These are phyloP conservation scores for Sakesphorus luctuosus DNA, from an alignment of 2,113 vertebrate genomes.

Conservation along the genomic window DNA sequence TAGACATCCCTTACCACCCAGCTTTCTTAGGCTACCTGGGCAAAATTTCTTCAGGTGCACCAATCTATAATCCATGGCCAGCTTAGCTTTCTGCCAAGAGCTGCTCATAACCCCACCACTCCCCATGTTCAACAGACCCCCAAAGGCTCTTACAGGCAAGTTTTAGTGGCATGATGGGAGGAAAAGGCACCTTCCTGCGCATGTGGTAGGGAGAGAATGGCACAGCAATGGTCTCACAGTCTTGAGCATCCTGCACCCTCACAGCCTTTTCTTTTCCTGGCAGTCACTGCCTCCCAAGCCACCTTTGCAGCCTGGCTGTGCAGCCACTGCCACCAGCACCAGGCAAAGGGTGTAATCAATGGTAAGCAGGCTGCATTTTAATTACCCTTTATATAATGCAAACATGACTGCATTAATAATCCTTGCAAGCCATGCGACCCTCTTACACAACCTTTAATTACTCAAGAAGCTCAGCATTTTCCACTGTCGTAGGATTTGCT, in stretches of 20 bases:
- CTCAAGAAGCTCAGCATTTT: conserved; percentile 19
- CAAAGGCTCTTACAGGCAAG: accelerated
- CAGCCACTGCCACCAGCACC: not conserved
- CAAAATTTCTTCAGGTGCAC: not conserved
- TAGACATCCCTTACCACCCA: not conserved
- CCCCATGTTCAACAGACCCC: accelerated
- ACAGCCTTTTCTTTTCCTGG: not conserved
- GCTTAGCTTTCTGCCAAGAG: not conserved
- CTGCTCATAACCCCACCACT: not conserved
- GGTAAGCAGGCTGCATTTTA: conserved; percentile 40
- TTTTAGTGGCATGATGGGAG: accelerated
- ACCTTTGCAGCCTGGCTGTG: not conserved
- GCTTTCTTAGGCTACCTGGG: not conserved
- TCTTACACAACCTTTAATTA: conserved; percentile 52
- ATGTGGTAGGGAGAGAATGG: accelerated
- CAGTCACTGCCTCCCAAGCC: not conserved
- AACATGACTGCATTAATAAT: conserved; percentile 55
- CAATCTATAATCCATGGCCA: accelerated
- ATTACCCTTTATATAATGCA: conserved; percentile 3
- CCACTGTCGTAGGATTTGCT: not conserved
- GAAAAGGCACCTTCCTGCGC: not conserved
- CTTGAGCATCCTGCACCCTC: not conserved
- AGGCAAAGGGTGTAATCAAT: conserved; percentile 8
- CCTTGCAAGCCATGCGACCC: not conserved
- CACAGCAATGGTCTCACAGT: not conserved